Conservation (phyloP, 2,797 vertebrate genomes). For the Threskiornis aethiopicus region DNA sequence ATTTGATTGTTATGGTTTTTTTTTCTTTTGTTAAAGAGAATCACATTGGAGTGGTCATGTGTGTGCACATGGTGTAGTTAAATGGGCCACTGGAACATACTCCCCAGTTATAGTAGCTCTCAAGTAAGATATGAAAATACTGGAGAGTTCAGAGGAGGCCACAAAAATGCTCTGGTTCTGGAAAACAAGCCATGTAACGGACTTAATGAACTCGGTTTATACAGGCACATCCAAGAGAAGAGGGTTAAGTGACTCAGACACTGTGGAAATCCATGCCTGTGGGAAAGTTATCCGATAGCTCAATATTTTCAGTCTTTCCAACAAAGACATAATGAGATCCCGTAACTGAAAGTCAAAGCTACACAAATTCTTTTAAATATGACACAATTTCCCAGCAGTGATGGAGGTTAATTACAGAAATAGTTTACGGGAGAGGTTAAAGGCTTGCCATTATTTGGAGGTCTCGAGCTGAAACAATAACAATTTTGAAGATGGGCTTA, state of each 20-base stretch:
- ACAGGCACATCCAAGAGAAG: not conserved
- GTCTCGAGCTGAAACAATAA: not conserved
- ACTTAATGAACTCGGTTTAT: not conserved
- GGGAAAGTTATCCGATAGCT: not conserved
- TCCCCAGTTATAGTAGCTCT: not conserved
- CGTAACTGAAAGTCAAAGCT: not conserved
- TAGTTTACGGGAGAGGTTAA: not conserved
- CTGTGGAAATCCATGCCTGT: not conserved
- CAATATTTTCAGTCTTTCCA: not conserved
- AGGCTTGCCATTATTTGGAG: not conserved
- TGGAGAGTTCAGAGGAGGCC: not conserved
- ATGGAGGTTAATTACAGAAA: not conserved
- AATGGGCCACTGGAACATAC: fast-evolving
- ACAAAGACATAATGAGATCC: not conserved
- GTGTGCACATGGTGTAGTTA: not conserved
- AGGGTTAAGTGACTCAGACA: not conserved
- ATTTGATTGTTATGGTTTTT: not conserved
- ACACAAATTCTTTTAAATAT: not conserved
- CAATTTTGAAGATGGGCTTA: not conserved
- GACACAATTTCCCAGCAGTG: not conserved
- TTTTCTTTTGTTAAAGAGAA: not conserved
- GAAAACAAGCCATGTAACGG: not conserved
- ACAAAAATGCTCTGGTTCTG: not conserved
- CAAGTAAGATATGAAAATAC: not conserved
- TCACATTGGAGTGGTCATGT: not conserved